Conservation (phyloP, 2,113 vertebrate genomes). For the Leucopternis melanops region DNA sequence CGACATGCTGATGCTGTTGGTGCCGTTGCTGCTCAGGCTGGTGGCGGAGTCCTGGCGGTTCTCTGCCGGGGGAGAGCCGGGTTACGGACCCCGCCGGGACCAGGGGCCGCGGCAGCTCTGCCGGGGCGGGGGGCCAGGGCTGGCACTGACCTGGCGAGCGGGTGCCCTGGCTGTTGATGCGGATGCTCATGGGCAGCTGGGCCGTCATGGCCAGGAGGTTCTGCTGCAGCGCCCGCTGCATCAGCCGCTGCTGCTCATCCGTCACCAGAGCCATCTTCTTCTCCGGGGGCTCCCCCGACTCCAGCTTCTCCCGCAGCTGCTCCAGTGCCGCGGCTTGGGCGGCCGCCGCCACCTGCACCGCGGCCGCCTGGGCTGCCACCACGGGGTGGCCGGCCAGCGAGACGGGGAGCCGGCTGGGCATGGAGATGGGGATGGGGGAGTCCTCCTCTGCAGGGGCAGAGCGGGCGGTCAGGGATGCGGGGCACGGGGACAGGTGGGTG, state of each 20-base stretch:
- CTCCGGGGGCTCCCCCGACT: slow-evolving; percentile 89
- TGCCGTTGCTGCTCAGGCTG: slow-evolving; percentile 76
- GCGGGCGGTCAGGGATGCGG: background rate
- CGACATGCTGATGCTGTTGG: slow-evolving; percentile 93
- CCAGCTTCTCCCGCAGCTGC: slow-evolving; percentile 93
- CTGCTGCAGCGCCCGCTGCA: slow-evolving; percentile 93
- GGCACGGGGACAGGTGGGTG: accelerated
- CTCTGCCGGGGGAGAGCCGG: slow-evolving; percentile 56
- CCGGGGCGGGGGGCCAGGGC: background rate
- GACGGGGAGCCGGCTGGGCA: slow-evolving; percentile 77
- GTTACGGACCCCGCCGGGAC: background rate
- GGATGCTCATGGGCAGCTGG: slow-evolving; percentile 97
- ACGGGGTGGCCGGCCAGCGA: slow-evolving; percentile 80
- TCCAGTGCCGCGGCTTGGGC: slow-evolving; percentile 90
- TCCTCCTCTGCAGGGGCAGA: slow-evolving; percentile 79
- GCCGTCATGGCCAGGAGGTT: slow-evolving; percentile 93
- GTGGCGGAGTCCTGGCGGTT: slow-evolving; percentile 80
- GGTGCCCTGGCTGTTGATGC: slow-evolving; percentile 93
- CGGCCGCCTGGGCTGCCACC: slow-evolving; percentile 81
- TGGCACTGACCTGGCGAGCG: slow-evolving; percentile 16
- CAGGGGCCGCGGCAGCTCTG: background rate
- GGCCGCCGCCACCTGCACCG: slow-evolving; percentile 73
- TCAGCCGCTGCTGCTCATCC: slow-evolving; percentile 89
- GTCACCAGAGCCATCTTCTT: slow-evolving; percentile 89
- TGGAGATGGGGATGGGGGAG: slow-evolving; percentile 69